Evolutionary conservation across 1,140 invertebrate genomes (phyloP), one percentile per base, ranked within the genome.

Genomic region (Drosophila ercepeae): DNA sequence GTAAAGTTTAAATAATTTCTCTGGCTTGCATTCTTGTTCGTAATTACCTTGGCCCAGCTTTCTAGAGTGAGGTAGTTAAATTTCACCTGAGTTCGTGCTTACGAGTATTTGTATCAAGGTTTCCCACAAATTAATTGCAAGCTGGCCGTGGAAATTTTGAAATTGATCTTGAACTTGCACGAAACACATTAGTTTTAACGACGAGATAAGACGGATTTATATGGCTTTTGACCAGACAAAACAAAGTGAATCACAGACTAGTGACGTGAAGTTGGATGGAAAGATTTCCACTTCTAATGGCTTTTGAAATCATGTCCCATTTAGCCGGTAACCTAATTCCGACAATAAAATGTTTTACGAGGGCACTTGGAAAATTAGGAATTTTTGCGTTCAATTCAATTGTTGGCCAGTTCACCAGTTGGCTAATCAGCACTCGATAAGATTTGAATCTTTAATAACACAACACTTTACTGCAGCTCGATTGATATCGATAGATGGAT

Each of bases 41-140:
- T 71, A 41, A 71, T 71, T 71, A 36, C 64, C 67, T 70, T 70
- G 68, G 65, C 68, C 42, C 46, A 23, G 49, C 34, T 58, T 71
- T 69, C 53, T 42, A 49, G 49, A 6, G 63, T 72, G 18, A 63
- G 18, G 36, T 32, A 60, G 41, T 53, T 46, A n/a, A 73, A 53
- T 73, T 65, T 53, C 32, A 54, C 54, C 29, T 32, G 29, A 32
- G 29, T 9, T 32, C 32, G 64, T 70, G 52, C 52, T 50, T 51
- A n/a, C n/a, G n/a, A n/a, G n/a, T n/a, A 70, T 44, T 70, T 55
- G 7, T 6, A 29, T 21, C 27, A 29, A 45, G 41, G 29, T n/a
- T 21, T 45, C 14, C 42, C 4, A 9, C 29, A 32, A 11, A 32
- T n/a, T 25, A 42, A 8, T 16, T 42, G 39, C 16, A 42, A 42